phyloP scores from a whole-genome alignment of 2,113 vertebrate genomes.

The Chunga burmeisteri region DNA sequence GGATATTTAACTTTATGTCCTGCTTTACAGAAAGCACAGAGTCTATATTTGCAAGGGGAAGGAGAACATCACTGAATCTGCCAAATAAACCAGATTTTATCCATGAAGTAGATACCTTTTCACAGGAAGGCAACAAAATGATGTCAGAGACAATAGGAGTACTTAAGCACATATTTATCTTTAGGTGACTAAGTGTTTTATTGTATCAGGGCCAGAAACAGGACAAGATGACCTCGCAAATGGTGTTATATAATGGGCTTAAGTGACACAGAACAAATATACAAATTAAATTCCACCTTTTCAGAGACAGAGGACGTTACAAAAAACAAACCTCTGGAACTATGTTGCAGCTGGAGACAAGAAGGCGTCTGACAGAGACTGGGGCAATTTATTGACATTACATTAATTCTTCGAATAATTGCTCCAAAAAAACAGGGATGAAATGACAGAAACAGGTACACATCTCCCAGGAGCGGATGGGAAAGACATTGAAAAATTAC shows the following conservation, averaged over 20 bases:
- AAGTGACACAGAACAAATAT: background rate
- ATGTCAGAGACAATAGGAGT: background rate
- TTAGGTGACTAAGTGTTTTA: background rate
- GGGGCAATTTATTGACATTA: slow-evolving; percentile 22
- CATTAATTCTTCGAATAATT: slow-evolving; percentile 48
- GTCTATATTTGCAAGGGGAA: background rate
- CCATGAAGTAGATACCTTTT: background rate
- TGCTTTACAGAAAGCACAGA: no score
- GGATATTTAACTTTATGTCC: background rate
- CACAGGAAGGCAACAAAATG: background rate
- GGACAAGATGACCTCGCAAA: background rate
- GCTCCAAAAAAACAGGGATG: slow-evolving; percentile 18
- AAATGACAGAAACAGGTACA: slow-evolving; percentile 59
- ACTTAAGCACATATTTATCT: background rate
- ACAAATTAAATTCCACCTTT: background rate
- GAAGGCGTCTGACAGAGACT: background rate
- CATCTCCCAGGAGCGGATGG: background rate
- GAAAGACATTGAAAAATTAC: slow-evolving; percentile 41
- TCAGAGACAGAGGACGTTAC: background rate
- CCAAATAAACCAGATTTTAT: background rate
- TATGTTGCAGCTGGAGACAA: background rate
- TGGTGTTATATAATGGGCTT: background rate
- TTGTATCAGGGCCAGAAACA: background rate
- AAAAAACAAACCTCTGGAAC: background rate
- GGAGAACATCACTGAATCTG: background rate